phyloP scores from a whole-genome alignment of 2,888 invertebrate genomes.

The Steromphala cineraria region DNA sequence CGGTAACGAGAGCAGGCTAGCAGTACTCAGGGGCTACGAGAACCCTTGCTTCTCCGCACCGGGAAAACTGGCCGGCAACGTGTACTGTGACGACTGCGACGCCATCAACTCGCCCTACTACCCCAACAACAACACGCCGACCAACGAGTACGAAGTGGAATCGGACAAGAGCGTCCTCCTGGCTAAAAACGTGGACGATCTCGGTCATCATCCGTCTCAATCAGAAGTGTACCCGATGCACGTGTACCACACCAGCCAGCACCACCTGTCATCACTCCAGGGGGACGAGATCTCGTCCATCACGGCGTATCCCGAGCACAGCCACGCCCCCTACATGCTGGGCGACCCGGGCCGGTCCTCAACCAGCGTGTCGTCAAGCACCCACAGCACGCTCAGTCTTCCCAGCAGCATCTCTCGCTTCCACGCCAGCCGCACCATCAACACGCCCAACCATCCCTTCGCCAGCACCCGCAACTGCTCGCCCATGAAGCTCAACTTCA shows the following conservation, averaged over 20 bases:
- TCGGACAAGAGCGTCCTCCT: constrained; percentile 32
- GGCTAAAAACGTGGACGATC: not conserved
- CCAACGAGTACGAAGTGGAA: constrained; percentile 47
- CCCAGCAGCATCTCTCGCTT: constrained; percentile 59
- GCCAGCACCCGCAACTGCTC: constrained; percentile 38
- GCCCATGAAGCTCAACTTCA: constrained; percentile 36
- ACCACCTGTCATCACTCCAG: not conserved
- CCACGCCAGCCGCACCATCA: constrained; percentile 42
- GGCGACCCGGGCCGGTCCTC: constrained; percentile 30
- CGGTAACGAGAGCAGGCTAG: not conserved
- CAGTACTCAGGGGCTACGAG: not conserved
- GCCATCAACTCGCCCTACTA: constrained; percentile 50
- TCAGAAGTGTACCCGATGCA: not conserved
- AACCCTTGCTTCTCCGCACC: constrained; percentile 8
- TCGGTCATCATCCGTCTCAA: not conserved
- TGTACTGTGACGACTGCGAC: constrained; percentile 29
- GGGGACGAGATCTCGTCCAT: constrained; percentile 20
- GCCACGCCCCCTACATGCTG: constrained; percentile 23
- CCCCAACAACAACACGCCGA: constrained; percentile 62
- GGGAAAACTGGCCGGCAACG: not conserved
- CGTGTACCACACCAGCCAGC: not conserved
- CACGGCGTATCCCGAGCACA: not conserved
- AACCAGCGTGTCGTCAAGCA: constrained; percentile 40
- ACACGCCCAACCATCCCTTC: constrained; percentile 38
- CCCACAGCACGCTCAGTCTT: constrained; percentile 43